Base-by-base conservation (phyloP, 2,888 invertebrate species). In the Meiosimyza decipiens region DNA sequence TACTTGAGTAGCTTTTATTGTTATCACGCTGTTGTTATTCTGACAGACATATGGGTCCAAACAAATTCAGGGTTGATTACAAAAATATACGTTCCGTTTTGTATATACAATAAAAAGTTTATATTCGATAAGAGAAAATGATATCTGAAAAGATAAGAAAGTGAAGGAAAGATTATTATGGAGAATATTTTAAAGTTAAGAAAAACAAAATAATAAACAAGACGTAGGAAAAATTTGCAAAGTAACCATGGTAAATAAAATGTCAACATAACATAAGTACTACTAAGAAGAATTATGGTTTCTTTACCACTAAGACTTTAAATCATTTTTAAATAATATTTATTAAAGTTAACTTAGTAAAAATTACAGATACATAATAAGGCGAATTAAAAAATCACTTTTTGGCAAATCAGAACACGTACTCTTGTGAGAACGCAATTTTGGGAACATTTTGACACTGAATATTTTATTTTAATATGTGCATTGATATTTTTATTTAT, bases 121-220 rank as follows among this genome's bases (percentile, higher is more conserved):
- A 71, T 71, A 81, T 82, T 81, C 79, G 80, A 80, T 80, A 80
- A 82, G 83, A 82, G 82, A 82, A 82, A 82, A 81, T 79, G 82
- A 83, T 83, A 83, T 83, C 83, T 83, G 82, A 59, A 82, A 77
- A 72, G 62, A 76, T 60, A 77, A 78, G 74, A 77, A 77, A 75
- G 63, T 70, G 15, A 60, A 75, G 77, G 65, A 67, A 75, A 72
- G 55, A 68, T n/a, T 71, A 66, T 62, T 12, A 57, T 33, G 12
- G 64, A 13, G 57, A 67, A 57, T 33, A 59, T 57, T 60, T 49
- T 13, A 12, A 54, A 28, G 47, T 70, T 28, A 57, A n/a, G 62
- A 57, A 12, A 62, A 7, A 18, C 12, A 11, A 33, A 60, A 13
- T 57, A 33, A 33, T 40, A 33, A 60, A 33, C 60, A 7, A 60